A percentile compares a stretch with the other conserved stretches of the same genome.
Conservation (phyloP, 1,140 invertebrate genomes). For the Zaprionus africanus region DNA sequence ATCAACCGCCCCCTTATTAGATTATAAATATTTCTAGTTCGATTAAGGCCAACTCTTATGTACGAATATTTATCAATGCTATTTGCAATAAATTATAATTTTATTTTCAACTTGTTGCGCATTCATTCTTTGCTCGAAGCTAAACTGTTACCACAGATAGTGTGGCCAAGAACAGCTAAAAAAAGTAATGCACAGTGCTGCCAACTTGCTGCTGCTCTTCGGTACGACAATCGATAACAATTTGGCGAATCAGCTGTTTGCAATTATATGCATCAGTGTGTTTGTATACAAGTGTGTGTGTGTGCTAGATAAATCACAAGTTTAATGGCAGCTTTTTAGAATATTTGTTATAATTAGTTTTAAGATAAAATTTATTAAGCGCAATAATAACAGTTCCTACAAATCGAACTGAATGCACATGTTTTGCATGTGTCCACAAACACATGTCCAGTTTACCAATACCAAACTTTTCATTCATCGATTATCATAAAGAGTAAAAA, state of each 20-base stretch:
- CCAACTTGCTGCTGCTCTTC: slow-evolving; percentile 19
- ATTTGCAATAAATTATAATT: slow-evolving; percentile 65
- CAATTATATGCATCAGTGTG: slow-evolving; percentile 3
- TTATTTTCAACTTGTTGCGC: slow-evolving; percentile 31
- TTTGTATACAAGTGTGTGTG: slow-evolving; percentile 28
- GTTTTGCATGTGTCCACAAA: background rate
- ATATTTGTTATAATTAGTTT: slow-evolving; percentile 40
- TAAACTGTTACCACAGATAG: background rate
- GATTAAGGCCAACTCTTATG: slow-evolving; percentile 50
- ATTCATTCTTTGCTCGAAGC: background rate
- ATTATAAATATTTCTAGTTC: slow-evolving; percentile 35
- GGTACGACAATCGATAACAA: slow-evolving; percentile 5
- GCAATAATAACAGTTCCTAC: slow-evolving; percentile 50
- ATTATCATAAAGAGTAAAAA: slow-evolving; percentile 26
- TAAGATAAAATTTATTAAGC: slow-evolving; percentile 50
- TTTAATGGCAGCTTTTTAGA: slow-evolving; percentile 36
- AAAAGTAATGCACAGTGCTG: background rate
- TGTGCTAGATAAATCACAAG: slow-evolving; percentile 47
- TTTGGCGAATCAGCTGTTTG: slow-evolving; percentile 54
- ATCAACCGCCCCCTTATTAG: slow-evolving; percentile 71
- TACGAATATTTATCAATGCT: slow-evolving; percentile 66
- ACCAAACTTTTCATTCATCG: slow-evolving; percentile 62
- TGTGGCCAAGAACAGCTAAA: background rate
- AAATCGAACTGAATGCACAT: slow-evolving; percentile 7
- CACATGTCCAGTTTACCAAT: background rate